A percentile compares a stretch with the other conserved stretches of the same genome.
Conservation (phyloP, 2,113 vertebrate species). For the Zosterops pallidus region DNA sequence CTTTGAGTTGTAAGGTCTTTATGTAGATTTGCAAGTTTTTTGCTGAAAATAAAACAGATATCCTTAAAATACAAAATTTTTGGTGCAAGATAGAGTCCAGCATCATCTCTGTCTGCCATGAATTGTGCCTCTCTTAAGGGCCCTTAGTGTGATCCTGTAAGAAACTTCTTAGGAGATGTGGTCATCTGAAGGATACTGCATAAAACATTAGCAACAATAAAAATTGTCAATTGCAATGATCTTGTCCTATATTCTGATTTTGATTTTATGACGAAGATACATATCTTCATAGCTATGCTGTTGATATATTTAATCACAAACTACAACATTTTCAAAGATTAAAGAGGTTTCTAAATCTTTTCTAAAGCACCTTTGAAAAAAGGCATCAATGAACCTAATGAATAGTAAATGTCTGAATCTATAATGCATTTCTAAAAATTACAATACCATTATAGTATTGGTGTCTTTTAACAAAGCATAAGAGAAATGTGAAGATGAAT, state of each 20-base stretch:
- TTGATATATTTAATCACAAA: background rate
- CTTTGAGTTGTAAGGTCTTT: background rate
- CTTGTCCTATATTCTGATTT: background rate
- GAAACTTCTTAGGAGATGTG: background rate
- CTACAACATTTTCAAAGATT: background rate
- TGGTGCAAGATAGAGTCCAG: background rate
- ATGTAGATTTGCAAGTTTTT: background rate
- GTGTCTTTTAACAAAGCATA: background rate
- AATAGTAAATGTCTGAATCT: conserved; percentile 11
- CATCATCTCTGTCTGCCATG: background rate
- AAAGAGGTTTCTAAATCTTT: background rate
- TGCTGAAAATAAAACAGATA: background rate
- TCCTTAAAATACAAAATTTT: background rate
- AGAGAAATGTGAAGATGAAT: conserved; percentile 18
- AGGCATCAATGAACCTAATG: background rate
- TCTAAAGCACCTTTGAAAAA: background rate
- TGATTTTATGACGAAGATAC: background rate
- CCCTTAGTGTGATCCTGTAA: background rate
- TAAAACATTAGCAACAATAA: background rate
- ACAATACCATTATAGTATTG: background rate
- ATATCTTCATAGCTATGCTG: background rate
- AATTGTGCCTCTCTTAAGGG: background rate
- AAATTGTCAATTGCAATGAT: background rate
- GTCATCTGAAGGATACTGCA: background rate
- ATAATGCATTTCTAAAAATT: conserved; percentile 7